These are phyloP conservation scores for Echinops telfairi DNA, from an alignment of 2,113 vertebrate genomes.

Conservation along the genomic window DNA sequence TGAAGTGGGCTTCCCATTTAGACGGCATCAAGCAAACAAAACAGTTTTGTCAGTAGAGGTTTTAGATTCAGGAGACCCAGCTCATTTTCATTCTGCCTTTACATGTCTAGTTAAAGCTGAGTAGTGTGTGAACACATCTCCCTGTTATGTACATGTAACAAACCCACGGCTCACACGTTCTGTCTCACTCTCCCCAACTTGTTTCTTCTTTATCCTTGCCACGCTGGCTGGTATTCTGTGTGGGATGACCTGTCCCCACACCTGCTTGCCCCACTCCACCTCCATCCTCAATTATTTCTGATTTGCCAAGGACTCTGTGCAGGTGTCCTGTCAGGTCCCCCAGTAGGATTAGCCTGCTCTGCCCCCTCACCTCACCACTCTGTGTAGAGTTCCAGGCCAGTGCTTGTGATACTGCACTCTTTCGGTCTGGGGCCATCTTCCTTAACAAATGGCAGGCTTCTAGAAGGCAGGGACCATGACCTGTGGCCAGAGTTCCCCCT, in stretches of 20 bases:
- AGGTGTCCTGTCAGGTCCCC: background rate
- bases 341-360: background rate
- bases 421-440: background rate
- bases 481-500: background rate
- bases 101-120: conserved; percentile 13
- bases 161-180: background rate
- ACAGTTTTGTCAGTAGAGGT: background rate
- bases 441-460: background rate
- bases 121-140: background rate
- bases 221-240: background rate
- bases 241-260: background rate
- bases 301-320: background rate
- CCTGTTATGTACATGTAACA: background rate
- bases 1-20: background rate
- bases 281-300: background rate
- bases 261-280: background rate
- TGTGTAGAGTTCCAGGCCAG: background rate
- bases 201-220: background rate
- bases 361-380: background rate
- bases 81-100: conserved; percentile 1
- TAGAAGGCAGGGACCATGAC: background rate
- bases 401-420: background rate
- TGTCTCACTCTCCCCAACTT: background rate
- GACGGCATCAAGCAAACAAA: background rate
- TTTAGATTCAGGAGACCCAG: background rate